phyloP scores from a whole-genome alignment of 2,888 invertebrate genomes.

The Orthonychiurus folsomi region DNA sequence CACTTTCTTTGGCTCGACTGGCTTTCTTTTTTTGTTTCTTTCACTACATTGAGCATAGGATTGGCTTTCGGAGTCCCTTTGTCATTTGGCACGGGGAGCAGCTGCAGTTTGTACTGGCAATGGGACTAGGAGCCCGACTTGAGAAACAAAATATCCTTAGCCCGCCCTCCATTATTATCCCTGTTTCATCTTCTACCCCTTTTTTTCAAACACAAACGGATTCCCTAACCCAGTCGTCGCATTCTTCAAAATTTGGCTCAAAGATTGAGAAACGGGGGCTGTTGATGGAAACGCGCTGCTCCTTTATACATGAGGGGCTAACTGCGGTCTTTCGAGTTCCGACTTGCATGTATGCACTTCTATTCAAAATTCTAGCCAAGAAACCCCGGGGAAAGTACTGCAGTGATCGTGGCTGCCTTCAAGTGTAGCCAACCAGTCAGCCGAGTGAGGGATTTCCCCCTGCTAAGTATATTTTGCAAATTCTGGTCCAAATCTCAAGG shows the following conservation, averaged over 20 bases:
- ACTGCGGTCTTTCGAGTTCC: background rate
- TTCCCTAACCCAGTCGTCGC: background rate
- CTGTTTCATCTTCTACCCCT: no score
- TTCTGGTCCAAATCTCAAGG: no score
- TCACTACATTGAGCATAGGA: slow-evolving; percentile 1
- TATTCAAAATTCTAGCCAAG: background rate
- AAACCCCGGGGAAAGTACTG: background rate
- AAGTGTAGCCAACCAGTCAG: no score
- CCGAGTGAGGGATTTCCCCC: no score
- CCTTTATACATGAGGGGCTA: background rate
- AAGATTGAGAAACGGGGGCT: background rate
- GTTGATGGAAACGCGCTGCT: background rate
- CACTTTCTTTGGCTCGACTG: background rate
- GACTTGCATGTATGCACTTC: background rate
- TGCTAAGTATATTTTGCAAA: background rate
- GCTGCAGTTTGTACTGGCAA: no score
- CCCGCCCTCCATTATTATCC: no score
- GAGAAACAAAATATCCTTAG: no score
- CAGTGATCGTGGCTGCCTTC: background rate
- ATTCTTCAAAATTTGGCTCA: background rate
- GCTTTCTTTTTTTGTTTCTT: background rate
- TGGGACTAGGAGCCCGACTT: no score
- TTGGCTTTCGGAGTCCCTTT: background rate
- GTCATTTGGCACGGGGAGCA: background rate
- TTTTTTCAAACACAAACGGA: background rate